phyloP scores from a whole-genome alignment of 2,888 invertebrate species.

The Corbicula japonica region DNA sequence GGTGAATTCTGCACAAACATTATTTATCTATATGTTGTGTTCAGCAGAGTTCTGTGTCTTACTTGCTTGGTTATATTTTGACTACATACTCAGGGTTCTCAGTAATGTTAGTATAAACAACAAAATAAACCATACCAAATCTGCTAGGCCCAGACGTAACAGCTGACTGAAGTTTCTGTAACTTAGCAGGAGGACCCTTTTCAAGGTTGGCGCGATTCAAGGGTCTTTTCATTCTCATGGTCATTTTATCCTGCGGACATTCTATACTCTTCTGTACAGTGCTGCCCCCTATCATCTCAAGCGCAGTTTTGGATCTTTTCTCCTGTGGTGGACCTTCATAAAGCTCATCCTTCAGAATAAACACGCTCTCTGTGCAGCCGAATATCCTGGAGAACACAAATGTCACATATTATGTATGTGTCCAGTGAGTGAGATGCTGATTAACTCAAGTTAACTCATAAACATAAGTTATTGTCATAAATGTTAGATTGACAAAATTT shows the following conservation, averaged over 20 bases:
- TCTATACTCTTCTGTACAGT: conserved; percentile 77
- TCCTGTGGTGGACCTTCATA: conserved; percentile 72
- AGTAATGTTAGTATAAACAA: background rate
- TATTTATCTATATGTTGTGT: too few relatives aligned
- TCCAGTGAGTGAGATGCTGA: too few relatives aligned
- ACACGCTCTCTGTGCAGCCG: conserved; percentile 79
- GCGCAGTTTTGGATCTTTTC: conserved; percentile 58
- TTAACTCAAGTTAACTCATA: too few relatives aligned
- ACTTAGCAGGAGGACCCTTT: conserved; percentile 80
- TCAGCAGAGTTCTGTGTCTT: too few relatives aligned
- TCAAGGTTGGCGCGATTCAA: conserved; percentile 82
- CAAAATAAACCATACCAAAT: conserved; percentile 1
- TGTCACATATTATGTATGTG: too few relatives aligned
- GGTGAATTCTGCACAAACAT: too few relatives aligned
- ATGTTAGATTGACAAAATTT: too few relatives aligned
- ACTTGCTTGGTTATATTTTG: too few relatives aligned
- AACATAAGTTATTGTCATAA: too few relatives aligned
- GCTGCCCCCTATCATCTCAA: conserved; percentile 77
- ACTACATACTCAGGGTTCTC: too few relatives aligned
- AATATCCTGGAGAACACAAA: conserved; percentile 76
- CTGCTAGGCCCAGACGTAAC: background rate
- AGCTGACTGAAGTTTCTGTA: conserved; percentile 46
- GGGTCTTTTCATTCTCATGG: conserved; percentile 77
- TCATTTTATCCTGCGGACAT: conserved; percentile 73
- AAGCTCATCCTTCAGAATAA: conserved; percentile 74